Evolutionary conservation across 2,113 vertebrate genomes (phyloP).

Genomic region (Pachyramphus minor): DNA sequence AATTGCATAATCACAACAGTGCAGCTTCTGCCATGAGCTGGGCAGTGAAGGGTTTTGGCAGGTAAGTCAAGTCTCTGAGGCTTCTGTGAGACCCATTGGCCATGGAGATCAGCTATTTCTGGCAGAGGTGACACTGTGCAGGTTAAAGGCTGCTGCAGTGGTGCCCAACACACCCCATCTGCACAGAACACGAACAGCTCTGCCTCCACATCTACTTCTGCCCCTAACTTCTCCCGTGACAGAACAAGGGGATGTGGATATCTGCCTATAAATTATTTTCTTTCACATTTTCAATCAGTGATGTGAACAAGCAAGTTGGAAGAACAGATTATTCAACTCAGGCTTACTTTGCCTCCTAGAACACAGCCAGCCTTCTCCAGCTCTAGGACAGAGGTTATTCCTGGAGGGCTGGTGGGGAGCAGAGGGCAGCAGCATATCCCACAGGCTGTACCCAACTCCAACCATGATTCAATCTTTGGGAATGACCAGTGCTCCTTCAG

Average conservation of each 20-base stretch:
- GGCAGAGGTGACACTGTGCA: neutral
- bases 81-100: neutral
- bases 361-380: neutral
- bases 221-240: rapidly evolving
- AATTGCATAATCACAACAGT: neutral
- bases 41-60: neutral
- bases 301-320: rapidly evolving
- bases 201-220: neutral
- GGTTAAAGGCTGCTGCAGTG: neutral
- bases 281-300: neutral
- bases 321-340: rapidly evolving
- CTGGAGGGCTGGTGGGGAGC: neutral
- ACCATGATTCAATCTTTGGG: rapidly evolving
- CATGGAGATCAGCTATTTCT: rapidly evolving
- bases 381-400: neutral
- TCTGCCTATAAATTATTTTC: neutral
- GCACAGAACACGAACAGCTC: neutral
- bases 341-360: neutral
- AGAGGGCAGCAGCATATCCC: neutral
- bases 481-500: neutral
- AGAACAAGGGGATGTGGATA: too few relatives aligned
- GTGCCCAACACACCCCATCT: neutral
- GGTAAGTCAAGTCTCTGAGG: neutral
- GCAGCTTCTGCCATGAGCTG: neutral
- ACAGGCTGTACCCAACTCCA: neutral